A percentile compares a stretch with the other conserved stretches of the same genome.
Conservation (phyloP, 2,888 invertebrate species). For the Papilio demoleus region DNA sequence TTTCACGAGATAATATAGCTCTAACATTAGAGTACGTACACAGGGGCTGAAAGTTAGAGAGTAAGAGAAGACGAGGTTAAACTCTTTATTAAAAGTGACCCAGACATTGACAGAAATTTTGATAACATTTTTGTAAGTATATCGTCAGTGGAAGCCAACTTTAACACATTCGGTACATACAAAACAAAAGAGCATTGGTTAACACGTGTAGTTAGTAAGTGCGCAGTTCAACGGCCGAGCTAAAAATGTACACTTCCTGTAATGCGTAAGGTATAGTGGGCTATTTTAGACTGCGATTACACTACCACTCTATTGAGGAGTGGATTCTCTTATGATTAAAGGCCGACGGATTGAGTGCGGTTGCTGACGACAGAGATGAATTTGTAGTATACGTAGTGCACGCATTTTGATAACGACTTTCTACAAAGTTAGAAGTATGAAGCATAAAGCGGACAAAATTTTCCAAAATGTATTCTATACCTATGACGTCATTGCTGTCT, state of each 20-base stretch:
- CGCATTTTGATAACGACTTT: neutral
- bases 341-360: conserved; percentile 32
- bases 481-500: too few relatives aligned
- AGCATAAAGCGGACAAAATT: too few relatives aligned
- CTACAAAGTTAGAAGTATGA: too few relatives aligned
- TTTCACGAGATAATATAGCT: too few relatives aligned
- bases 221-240: conserved; percentile 68
- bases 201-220: conserved; percentile 62
- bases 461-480: too few relatives aligned
- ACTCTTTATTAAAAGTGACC: too few relatives aligned
- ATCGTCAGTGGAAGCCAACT: neutral
- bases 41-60: too few relatives aligned
- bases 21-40: too few relatives aligned
- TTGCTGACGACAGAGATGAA: conserved; percentile 13
- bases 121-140: too few relatives aligned
- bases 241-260: conserved; percentile 72
- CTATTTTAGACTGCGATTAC: conserved; percentile 56
- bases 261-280: conserved; percentile 51
- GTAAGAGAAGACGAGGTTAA: too few relatives aligned
- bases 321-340: conserved; percentile 41
- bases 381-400: conserved; percentile 1
- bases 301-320: conserved; percentile 45
- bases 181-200: conserved; percentile 49
- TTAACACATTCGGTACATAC: neutral
- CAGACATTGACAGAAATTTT: too few relatives aligned